Percentiles rank a stretch among this genome's conserved stretches.
phyloP scores from a whole-genome alignment of 2,888 invertebrate genomes.

The Schrankia costaestrigalis region DNA sequence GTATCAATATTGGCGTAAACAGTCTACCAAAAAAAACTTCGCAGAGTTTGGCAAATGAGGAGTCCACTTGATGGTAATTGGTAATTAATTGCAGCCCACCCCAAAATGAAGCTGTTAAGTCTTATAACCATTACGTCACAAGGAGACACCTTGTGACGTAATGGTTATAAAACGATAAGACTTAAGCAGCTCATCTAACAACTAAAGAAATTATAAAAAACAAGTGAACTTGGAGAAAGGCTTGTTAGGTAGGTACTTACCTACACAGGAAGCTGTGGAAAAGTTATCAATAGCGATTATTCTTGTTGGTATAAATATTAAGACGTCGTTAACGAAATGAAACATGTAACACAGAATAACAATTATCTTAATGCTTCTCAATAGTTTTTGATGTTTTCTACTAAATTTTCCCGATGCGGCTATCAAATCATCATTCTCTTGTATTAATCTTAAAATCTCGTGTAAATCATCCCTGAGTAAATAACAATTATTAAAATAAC shows the following conservation, averaged over 20 bases:
- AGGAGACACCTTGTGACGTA: no score
- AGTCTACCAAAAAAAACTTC: no score
- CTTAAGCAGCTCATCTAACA: no score
- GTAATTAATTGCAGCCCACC: no score
- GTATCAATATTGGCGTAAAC: no score
- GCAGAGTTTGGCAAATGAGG: no score
- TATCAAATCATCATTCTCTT: conserved; percentile 31
- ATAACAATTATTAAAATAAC: not conserved
- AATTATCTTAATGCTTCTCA: conserved; percentile 36
- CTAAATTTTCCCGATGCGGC: conserved; percentile 19
- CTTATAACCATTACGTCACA: no score
- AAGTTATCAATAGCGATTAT: conserved; percentile 29
- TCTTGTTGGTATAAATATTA: conserved; percentile 39
- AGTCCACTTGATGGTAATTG: no score
- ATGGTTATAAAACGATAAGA: no score
- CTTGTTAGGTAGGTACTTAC: conserved; percentile 29
- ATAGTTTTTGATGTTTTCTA: conserved; percentile 17
- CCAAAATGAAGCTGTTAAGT: no score
- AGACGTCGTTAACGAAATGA: conserved; percentile 39
- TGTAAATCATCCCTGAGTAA: conserved; percentile 29
- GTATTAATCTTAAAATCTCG: conserved; percentile 24
- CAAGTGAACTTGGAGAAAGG: no score
- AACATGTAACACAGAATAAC: conserved; percentile 37
- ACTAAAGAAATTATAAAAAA: no score
- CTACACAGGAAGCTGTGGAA: conserved; percentile 37